Evolutionary conservation across 2,113 vertebrate genomes (phyloP).

Genomic region (Nettapus auritus): DNA sequence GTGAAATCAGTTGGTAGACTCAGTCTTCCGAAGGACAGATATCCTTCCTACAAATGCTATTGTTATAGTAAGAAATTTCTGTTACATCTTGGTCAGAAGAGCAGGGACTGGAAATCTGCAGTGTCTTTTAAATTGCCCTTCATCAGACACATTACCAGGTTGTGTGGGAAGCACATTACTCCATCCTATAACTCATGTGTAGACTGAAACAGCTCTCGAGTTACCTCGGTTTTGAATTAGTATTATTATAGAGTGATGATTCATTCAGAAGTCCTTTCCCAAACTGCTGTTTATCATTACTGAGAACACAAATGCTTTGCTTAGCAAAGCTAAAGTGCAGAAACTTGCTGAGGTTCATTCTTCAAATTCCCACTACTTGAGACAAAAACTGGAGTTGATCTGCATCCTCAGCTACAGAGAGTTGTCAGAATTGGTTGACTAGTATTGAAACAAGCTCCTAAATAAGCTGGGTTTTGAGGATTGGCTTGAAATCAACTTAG

Average conservation of each 20-base stretch:
- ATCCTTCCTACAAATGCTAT: neutral
- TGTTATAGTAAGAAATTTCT: neutral
- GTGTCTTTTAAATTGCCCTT: neutral
- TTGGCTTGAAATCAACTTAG: neutral
- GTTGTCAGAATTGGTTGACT: neutral
- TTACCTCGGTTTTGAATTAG: neutral
- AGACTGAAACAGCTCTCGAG: neutral
- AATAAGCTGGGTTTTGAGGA: neutral
- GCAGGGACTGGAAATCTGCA: neutral
- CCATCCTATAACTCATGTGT: neutral
- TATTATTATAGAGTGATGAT: neutral
- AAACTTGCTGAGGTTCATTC: conserved; percentile 46
- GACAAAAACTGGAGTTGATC: conserved; percentile 31
- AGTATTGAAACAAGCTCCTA: neutral
- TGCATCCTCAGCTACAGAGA: neutral
- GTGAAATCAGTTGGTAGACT: neutral
- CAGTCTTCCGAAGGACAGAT: neutral
- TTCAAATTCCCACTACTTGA: conserved; percentile 18
- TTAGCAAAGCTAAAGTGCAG: neutral
- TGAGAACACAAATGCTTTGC: neutral
- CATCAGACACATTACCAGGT: neutral
- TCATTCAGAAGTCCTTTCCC: conserved; percentile 6
- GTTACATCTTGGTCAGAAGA: neutral
- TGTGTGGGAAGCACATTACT: neutral
- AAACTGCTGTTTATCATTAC: conserved; percentile 27